Percentiles rank a stretch among this genome's conserved stretches.
These are phyloP conservation scores for Equus quagga DNA, from an alignment of 2,113 vertebrate species.

Conservation along the genomic window DNA sequence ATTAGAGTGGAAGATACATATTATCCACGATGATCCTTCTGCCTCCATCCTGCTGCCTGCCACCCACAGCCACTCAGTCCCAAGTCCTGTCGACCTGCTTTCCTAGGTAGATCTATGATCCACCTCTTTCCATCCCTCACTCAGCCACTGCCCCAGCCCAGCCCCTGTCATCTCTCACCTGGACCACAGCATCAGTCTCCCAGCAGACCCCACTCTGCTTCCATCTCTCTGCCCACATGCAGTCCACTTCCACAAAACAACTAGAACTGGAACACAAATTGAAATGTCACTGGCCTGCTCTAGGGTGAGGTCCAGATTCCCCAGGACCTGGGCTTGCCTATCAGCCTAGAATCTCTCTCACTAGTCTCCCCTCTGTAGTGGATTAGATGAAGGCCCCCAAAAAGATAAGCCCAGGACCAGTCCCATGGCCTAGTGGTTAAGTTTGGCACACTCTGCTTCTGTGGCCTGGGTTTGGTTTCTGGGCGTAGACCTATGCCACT, in stretches of 20 bases:
- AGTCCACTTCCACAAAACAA: neutral
- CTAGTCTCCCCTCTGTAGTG: neutral
- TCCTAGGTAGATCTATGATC: neutral
- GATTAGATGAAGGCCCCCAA: neutral
- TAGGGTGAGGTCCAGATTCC: neutral
- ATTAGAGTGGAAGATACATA: fast-evolving
- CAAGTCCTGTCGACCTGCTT: neutral
- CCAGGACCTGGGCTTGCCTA: neutral
- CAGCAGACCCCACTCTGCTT: neutral
- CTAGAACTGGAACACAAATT: neutral
- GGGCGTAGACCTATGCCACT: too few species aligned
- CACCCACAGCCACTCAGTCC: neutral
- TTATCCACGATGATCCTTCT: fast-evolving
- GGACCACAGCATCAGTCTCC: neutral
- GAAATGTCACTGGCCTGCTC: neutral
- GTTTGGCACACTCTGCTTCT: too few species aligned
- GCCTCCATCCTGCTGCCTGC: neutral
- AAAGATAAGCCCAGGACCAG: neutral
- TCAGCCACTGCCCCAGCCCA: neutral
- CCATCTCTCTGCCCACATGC: neutral
- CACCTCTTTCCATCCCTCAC: neutral
- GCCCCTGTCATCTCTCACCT: neutral
- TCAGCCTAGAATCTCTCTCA: neutral
- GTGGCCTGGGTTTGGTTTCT: too few species aligned
- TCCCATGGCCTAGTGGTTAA: too few species aligned